Conservation (phyloP, 64 coral and sea anemone genomes). For the Anthopleura sola region DNA sequence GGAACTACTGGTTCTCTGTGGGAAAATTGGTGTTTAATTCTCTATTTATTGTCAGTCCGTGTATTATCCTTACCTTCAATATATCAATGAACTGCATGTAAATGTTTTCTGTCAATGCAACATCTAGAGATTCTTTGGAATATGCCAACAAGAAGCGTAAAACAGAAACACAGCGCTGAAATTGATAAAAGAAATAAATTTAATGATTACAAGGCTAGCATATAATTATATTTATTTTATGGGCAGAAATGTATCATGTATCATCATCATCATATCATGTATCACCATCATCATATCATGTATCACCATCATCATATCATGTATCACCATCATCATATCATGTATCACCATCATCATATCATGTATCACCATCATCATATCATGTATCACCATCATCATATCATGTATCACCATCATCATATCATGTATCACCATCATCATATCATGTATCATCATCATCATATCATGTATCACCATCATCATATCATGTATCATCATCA, state of each 20-base stretch:
- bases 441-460: too few relatives aligned
- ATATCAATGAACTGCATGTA: slow-evolving; percentile 46
- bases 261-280: too few relatives aligned
- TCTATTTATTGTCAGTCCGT: too few relatives aligned
- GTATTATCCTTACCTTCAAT: slow-evolving; percentile 43
- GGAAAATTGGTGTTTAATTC: too few relatives aligned
- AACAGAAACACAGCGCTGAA: slow-evolving; percentile 65
- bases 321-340: not conserved
- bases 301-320: not conserved
- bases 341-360: not conserved
- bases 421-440: not conserved
- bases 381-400: too few relatives aligned
- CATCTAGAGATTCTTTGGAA: slow-evolving; percentile 56
- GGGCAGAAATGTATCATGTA: not conserved
- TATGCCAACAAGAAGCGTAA: slow-evolving; percentile 56
- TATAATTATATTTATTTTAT: not conserved
- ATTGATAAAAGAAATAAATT: not conserved
- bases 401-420: not conserved
- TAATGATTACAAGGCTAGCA: too few relatives aligned
- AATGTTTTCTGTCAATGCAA: slow-evolving; percentile 57
- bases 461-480: not conserved
- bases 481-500: not conserved
- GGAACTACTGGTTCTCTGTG: too few relatives aligned
- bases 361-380: too few relatives aligned
- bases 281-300: too few relatives aligned